phyloP scores from a whole-genome alignment of 1,140 invertebrate species.

The Neelides sp. region DNA sequence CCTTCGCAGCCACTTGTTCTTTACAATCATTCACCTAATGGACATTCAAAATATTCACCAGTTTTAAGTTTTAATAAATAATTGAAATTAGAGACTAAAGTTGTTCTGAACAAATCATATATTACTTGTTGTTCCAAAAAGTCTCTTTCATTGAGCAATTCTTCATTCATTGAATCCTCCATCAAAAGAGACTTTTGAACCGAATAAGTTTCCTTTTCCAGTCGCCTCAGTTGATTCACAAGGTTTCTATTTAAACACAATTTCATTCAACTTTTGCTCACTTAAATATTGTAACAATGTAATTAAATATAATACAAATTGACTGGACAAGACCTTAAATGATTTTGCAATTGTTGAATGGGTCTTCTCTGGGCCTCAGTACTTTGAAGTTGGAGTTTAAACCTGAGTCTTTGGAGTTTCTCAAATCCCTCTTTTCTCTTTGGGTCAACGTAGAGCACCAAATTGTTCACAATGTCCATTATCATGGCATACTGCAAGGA shows the following conservation, averaged over 20 bases:
- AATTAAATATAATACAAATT: not conserved
- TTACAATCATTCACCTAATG: conserved; percentile 74
- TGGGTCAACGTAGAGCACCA: conserved; percentile 90
- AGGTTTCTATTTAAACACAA: conserved; percentile 37
- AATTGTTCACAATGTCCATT: conserved; percentile 92
- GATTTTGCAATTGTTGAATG: conserved; percentile 81
- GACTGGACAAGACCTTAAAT: conserved; percentile 45
- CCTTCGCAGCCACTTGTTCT: conserved; percentile 65
- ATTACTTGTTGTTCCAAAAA: conserved; percentile 52
- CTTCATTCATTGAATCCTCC: conserved; percentile 51
- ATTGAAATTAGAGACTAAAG: conserved; percentile 6
- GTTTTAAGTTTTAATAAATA: conserved; percentile 18
- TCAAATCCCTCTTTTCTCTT: conserved; percentile 82
- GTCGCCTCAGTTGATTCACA: conserved; percentile 60
- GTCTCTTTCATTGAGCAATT: conserved; percentile 51
- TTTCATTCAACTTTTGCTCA: not conserved
- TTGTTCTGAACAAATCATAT: not conserved
- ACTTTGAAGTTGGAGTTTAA: conserved; percentile 77
- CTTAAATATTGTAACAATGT: not conserved
- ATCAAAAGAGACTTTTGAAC: conserved; percentile 60
- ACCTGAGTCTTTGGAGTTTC: conserved; percentile 76
- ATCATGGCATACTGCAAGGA: conserved; percentile 77
- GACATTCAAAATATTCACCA: conserved; percentile 3
- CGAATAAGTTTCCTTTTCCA: conserved; percentile 84
- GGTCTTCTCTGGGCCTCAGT: conserved; percentile 80